Conservation (phyloP, 2,113 vertebrate genomes). For the Hassar affinis region DNA sequence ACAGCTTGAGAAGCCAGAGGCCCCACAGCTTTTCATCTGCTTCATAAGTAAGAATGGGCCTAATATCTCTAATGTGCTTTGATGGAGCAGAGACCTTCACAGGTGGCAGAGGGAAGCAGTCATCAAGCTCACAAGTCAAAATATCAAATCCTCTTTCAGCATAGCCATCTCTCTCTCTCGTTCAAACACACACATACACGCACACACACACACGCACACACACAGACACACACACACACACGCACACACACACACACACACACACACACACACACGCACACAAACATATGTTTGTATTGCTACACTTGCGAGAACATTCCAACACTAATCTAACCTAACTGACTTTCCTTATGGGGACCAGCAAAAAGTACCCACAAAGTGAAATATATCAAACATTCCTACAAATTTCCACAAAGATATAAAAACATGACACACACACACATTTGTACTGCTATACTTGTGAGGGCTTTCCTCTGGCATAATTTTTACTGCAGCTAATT, state of each 20-base stretch:
- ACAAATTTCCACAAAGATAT: too few relatives aligned
- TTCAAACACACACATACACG: constrained; percentile 43
- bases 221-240: constrained; percentile 51
- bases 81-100: constrained; percentile 67
- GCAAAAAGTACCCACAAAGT: too few relatives aligned
- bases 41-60: constrained; percentile 90
- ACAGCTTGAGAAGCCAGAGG: constrained; percentile 96
- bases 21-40: constrained; percentile 89
- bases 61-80: constrained; percentile 97
- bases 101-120: constrained; percentile 65
- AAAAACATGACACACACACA: constrained; percentile 41
- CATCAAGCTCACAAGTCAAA: constrained; percentile 73
- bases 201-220: constrained; percentile 35
- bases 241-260: too few relatives aligned
- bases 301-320: too few relatives aligned
- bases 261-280: too few relatives aligned
- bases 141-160: constrained; percentile 56
- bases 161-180: constrained; percentile 36
- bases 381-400: too few relatives aligned
- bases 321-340: too few relatives aligned
- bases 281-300: too few relatives aligned
- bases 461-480: too few relatives aligned
- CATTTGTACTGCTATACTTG: too few relatives aligned
- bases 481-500: too few relatives aligned
- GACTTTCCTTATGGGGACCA: too few relatives aligned